Evolutionary conservation across 2,888 invertebrate species (phyloP), one percentile per base, ranked within the genome.

Genomic region (Protonemura montana): DNA sequence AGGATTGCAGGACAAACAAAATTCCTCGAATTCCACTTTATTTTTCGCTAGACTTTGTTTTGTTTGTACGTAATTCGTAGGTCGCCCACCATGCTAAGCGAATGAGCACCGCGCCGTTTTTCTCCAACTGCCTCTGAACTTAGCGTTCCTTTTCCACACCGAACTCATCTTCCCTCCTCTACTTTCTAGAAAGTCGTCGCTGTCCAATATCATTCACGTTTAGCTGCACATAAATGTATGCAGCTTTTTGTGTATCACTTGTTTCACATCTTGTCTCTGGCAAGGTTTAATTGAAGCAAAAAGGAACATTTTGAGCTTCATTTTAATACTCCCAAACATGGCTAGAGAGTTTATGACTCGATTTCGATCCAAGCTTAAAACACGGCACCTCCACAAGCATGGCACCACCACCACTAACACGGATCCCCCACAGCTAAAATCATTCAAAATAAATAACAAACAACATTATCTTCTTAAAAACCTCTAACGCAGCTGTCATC

Each of bases 21-120:
- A 59, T 59, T 59, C 59, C 59, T 2, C 59, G 59, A 59, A 59
- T 59, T 59, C 59, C 59, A 59, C 59, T 59, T 59, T 59, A 59
- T 59, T 59, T 59, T 59, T 13, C 21, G 21, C 59, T 21, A 21
- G 59, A 59, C 59, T 21, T 59, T 59, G 59, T 59, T 59, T 16
- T 59, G 59, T 59, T 59, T 59, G 59, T 21, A 3, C 59, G 59
- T 59, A 59, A 59, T 59, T 59, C 59, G 16, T 59, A 3, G 59
- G 59, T 59, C 21, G 13, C 59, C 35, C 3, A 10, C 35, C 5
- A 10, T 13, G 13, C 59, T 59, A 3, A 41, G 21, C 59, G 59
- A 10, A 59, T 59, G 7, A 1, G 16, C 3, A 13, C 3, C 59
- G 16, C 59, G n/a, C 59, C 59, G 16, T 59, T 21, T 13, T 13